Conservation (phyloP, 1,140 invertebrate genomes). For the Vanessa tameamea region DNA sequence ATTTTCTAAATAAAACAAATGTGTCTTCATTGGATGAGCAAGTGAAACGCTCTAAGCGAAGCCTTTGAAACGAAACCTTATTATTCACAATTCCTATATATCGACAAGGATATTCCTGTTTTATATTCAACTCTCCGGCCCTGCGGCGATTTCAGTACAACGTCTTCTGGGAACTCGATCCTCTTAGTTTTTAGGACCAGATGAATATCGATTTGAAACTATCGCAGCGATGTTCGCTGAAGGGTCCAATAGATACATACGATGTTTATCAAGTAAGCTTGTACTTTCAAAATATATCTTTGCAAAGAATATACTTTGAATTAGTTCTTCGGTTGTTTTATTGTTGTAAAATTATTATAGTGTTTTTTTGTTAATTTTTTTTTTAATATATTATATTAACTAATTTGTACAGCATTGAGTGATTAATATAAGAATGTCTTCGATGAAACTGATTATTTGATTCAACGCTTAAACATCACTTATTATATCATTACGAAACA, state of each 20-base stretch:
- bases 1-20: neutral
- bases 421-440: too few relatives aligned
- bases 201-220: slow-evolving; percentile 35
- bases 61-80: slow-evolving; percentile 3
- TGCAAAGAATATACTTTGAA: too few relatives aligned
- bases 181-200: slow-evolving; percentile 38
- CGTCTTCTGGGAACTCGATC: slow-evolving; percentile 35
- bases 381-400: too few relatives aligned
- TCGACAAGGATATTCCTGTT: slow-evolving; percentile 27
- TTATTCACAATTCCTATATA: slow-evolving; percentile 18
- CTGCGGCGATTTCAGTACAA: slow-evolving; percentile 32
- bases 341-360: too few relatives aligned
- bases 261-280: neutral
- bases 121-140: slow-evolving; percentile 40
- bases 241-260: neutral
- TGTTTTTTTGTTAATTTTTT: too few relatives aligned
- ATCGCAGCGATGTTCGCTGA: neutral
- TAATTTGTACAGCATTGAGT: too few relatives aligned
- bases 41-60: slow-evolving; percentile 14
- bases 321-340: too few relatives aligned
- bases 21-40: neutral
- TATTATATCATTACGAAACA: too few relatives aligned
- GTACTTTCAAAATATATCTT: too few relatives aligned
- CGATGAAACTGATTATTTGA: too few relatives aligned
- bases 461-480: too few relatives aligned